Base-by-base conservation (phyloP, 2,113 vertebrate genomes). In the Alexandromys fortis region DNA sequence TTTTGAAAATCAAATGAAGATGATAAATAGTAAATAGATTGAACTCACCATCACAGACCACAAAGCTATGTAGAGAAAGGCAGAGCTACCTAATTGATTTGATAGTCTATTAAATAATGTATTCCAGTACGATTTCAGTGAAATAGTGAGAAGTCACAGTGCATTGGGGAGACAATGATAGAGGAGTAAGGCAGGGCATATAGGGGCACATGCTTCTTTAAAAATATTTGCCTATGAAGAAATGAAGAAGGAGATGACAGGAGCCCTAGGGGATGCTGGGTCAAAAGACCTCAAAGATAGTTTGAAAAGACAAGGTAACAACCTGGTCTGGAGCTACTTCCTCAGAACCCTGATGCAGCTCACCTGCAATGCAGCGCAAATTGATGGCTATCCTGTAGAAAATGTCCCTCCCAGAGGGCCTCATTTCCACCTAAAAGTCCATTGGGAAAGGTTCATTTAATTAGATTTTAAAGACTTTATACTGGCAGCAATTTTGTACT, bases 391-490 rank as follows among this genome's bases (percentile, higher is more conserved):
- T 72, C 58, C 49, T 88, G 38, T 42, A 73, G 89, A 87, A 95
- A 92, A 89, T 38, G 28, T 55, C 81, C 94, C 52, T 38, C 94
- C 78, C 38, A 26, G 4, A 73, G 61, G 89, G 61, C 35, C 14
- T 26, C 89, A 86, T 89, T 95, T 95, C 93, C 76, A 88, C 67
- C 81, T 81, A 49, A 92, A 92, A 97, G 72, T 90, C 86, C 55
- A 78, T 52, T 26, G 16, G 45, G 72, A 86, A 88, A 89, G 67
- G 86, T 82, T 95, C 61, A 91, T 94, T 86, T 89, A 75, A 42
- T 86, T 92, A 67, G 86, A 52, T 38, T 91, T 97, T 90, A 55
- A 94, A 95, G 95, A 67, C 38, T 90, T 97, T 94, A 81, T 78
- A 73, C 89, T 49, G 35, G 22, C 61, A 91, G 81, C 65, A 90